A percentile compares a stretch with the other conserved stretches of the same genome.
Evolutionary conservation across 2,797 vertebrate species (phyloP).

Genomic region (Sebastes flavidus): DNA sequence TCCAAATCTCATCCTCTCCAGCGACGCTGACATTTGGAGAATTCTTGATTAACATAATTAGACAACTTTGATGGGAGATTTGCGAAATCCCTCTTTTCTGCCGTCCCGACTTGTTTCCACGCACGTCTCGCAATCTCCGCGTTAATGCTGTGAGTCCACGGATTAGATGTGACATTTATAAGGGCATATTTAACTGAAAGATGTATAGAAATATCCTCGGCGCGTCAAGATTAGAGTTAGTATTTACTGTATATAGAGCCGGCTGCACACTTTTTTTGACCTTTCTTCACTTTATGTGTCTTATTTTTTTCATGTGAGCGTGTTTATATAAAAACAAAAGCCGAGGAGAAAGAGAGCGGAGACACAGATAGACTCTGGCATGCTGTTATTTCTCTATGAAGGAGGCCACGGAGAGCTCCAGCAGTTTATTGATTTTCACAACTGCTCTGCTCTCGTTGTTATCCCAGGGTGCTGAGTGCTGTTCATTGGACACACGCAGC

Average conservation of each 20-base stretch:
- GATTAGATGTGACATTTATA: conserved; percentile 84
- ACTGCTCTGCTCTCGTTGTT: conserved; percentile 70
- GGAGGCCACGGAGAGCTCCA: conserved; percentile 63
- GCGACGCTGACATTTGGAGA: conserved; percentile 93
- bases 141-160: conserved; percentile 70
- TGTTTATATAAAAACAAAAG: conserved; percentile 26
- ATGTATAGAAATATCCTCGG: conserved; percentile 52
- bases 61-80: conserved; percentile 93
- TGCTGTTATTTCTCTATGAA: conserved; percentile 72
- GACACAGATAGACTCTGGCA: conserved; percentile 56
- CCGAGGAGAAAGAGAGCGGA: conserved; percentile 21
- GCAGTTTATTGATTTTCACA: conserved; percentile 80
- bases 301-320: neutral
- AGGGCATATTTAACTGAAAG: conserved; percentile 66
- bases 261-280: neutral
- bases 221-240: conserved; percentile 10
- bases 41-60: conserved; percentile 98
- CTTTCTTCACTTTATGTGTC: neutral
- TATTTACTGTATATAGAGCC: conserved; percentile 38
- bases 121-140: conserved; percentile 66
- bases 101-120: conserved; percentile 74
- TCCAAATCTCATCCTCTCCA: conserved; percentile 88
- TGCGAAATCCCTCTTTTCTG: conserved; percentile 87
- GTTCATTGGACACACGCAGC: conserved; percentile 70
- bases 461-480: conserved; percentile 68